Conservation (phyloP, 2,113 vertebrate species). For the Chauna torquata region DNA sequence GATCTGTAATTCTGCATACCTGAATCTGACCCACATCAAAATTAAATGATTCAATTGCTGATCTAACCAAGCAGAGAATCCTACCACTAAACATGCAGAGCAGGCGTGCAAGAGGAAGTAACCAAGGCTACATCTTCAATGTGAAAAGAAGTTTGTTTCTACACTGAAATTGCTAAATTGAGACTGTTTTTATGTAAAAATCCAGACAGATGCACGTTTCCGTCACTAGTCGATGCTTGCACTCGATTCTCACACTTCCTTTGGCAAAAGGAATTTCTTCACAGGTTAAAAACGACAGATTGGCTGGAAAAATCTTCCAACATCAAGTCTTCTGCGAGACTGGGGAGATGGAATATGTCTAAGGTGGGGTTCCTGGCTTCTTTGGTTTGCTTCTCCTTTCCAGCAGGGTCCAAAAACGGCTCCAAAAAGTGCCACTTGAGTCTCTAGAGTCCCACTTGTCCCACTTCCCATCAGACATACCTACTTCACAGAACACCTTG, state of each 20-base stretch:
- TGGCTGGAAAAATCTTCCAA: neutral
- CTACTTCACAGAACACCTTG: neutral
- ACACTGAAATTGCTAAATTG: neutral
- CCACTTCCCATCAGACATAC: neutral
- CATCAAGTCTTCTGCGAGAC: neutral
- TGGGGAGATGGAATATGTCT: neutral
- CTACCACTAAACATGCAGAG: no score
- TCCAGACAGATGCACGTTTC: neutral
- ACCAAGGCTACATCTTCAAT: neutral
- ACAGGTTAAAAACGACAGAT: neutral
- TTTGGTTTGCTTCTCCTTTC: neutral
- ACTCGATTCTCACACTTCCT: neutral
- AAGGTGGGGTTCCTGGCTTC: accelerated
- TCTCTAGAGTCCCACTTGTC: neutral
- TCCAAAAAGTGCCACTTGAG: neutral
- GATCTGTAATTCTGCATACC: neutral
- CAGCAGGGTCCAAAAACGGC: neutral
- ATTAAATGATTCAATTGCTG: neutral
- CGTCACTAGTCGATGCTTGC: neutral
- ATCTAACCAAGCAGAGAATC: neutral
- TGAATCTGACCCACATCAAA: neutral
- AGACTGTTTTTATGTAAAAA: neutral
- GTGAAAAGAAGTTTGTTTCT: no score
- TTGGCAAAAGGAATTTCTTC: neutral
- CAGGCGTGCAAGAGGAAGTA: neutral